phyloP scores from a whole-genome alignment of 2,888 invertebrate species.

The Drosophila merina region DNA sequence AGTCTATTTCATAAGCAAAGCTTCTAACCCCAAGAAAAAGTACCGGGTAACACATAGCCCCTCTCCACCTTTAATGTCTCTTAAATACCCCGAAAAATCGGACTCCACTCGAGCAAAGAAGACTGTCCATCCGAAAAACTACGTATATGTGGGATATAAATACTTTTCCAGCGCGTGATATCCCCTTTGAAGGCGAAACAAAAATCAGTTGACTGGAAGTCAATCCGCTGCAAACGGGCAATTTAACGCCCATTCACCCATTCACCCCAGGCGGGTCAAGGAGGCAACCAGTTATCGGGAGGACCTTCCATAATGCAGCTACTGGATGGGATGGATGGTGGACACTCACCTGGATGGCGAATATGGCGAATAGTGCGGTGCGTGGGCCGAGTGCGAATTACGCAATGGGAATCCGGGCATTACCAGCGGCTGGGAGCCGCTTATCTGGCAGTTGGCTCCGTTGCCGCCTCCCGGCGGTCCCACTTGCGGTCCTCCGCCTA shows the following conservation, averaged over 20 bases:
- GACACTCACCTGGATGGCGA: constrained; percentile 90
- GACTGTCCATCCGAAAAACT: not conserved
- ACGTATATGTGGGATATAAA: not conserved
- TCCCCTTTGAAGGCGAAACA: not conserved
- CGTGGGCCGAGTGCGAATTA: constrained; percentile 86
- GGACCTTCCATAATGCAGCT: too few species aligned
- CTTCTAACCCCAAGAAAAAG: too few species aligned
- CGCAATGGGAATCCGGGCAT: constrained; percentile 95
- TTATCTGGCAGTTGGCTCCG: constrained; percentile 88
- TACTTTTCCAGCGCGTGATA: not conserved
- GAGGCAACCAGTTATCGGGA: constrained; percentile 1
- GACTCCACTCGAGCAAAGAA: not conserved
- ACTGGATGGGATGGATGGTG: not conserved
- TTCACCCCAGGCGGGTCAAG: constrained; percentile 10
- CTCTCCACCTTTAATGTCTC: not conserved
- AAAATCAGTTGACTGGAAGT: constrained; percentile 39
- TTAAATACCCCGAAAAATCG: not conserved
- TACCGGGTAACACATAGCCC: too few species aligned
- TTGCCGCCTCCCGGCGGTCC: constrained; percentile 77
- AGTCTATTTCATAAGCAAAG: too few species aligned
- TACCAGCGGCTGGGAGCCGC: constrained; percentile 90
- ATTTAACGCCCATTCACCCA: constrained; percentile 35
- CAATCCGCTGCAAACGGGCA: constrained; percentile 23
- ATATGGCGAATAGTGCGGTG: constrained; percentile 94
- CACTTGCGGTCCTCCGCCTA: constrained; percentile 50